Conservation (phyloP, 2,797 vertebrate species). For the Tadarida brasiliensis region DNA sequence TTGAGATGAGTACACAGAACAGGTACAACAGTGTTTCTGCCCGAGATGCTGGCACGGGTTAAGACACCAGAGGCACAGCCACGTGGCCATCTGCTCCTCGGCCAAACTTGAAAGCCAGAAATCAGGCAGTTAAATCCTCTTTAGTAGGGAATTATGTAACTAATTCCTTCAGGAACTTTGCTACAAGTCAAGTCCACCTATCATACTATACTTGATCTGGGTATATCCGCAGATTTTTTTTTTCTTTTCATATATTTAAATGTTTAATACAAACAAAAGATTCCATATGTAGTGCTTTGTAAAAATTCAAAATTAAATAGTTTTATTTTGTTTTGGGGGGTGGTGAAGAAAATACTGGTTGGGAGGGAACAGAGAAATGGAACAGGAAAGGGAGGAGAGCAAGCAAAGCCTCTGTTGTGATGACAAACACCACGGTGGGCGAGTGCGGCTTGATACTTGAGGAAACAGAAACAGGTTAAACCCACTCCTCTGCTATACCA, state of each 20-base stretch:
- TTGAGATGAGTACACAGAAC: background rate
- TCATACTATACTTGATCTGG: background rate
- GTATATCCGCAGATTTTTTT: background rate
- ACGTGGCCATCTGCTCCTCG: background rate
- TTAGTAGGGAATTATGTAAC: background rate
- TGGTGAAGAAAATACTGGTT: background rate
- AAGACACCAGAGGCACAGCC: accelerated
- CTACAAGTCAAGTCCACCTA: background rate
- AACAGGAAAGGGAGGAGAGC: background rate
- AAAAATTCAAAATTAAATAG: background rate
- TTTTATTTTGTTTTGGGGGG: background rate
- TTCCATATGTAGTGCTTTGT: background rate
- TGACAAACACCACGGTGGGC: no score
- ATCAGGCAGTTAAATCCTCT: background rate
- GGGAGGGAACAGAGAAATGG: background rate
- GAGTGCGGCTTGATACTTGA: background rate
- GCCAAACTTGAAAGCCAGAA: background rate
- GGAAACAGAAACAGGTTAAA: background rate
- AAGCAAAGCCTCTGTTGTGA: background rate
- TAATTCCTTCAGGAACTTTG: background rate
- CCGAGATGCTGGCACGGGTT: no score
- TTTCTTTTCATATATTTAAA: background rate
- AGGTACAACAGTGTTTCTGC: background rate
- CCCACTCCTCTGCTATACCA: background rate
- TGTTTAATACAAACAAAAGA: background rate